phyloP scores from a whole-genome alignment of 2,888 invertebrate genomes.

The Neocrepidodera transversa region DNA sequence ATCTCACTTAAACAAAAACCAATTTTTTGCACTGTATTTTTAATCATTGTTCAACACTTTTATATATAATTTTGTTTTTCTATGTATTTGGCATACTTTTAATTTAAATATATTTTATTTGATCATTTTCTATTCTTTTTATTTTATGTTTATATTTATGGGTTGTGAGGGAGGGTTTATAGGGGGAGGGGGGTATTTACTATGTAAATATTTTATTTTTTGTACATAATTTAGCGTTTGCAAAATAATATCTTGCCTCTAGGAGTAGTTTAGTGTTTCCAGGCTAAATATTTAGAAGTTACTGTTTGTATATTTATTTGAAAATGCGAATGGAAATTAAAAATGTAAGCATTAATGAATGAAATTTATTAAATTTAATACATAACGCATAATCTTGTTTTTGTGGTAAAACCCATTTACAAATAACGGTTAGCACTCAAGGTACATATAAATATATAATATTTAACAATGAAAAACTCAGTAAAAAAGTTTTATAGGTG shows the following conservation, averaged over 20 bases:
- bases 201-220: conserved; percentile 40
- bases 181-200: conserved; percentile 38
- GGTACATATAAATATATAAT: conserved; percentile 24
- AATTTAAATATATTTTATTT: conserved; percentile 59
- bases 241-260: conserved; percentile 51
- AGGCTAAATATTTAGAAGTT: conserved; percentile 41
- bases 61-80: conserved; percentile 55
- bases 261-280: conserved; percentile 39
- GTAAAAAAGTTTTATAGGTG: conserved; percentile 54
- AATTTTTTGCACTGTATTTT: conserved; percentile 52
- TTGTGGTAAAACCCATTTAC: conserved; percentile 48
- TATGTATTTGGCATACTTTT: conserved; percentile 56
- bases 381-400: conserved; percentile 46
- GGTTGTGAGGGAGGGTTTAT: conserved; percentile 37
- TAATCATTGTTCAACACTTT: conserved; percentile 49
- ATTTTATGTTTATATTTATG: conserved; percentile 37
- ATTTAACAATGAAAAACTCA: too few species aligned
- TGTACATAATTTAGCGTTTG: conserved; percentile 31
- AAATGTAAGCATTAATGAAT: conserved; percentile 55
- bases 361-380: conserved; percentile 56
- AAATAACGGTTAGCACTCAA: conserved; percentile 33
- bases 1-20: conserved; percentile 43
- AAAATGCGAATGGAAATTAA: conserved; percentile 42
- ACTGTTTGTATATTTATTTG: conserved; percentile 47
- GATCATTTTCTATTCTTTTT: conserved; percentile 51